Conservation (phyloP, 2,113 vertebrate genomes). For the Hippocampus comes region DNA sequence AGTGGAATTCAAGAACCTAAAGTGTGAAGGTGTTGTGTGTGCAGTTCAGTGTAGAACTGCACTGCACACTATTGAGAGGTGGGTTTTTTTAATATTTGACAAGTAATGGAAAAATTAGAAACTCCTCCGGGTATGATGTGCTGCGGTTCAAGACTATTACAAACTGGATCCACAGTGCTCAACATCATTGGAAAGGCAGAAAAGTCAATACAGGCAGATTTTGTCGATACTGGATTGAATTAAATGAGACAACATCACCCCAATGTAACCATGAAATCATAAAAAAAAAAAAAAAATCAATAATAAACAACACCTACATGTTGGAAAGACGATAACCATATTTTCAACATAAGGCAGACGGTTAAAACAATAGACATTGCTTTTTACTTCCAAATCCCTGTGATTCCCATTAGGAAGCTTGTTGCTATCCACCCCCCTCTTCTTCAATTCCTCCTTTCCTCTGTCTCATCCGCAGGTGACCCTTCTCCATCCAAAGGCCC, state of each 20-base stretch:
- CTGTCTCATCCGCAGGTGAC: constrained; percentile 28
- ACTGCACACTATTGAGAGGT: too few relatives aligned
- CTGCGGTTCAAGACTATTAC: too few relatives aligned
- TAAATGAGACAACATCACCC: neutral
- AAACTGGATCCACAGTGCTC: neutral
- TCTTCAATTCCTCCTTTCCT: constrained; percentile 1
- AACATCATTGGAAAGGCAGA: neutral
- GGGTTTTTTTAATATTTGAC: neutral
- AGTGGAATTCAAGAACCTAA: neutral
- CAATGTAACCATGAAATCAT: neutral
- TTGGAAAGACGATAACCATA: neutral
- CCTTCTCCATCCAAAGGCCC: constrained; percentile 7
- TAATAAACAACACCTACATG: neutral
- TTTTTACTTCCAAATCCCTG: neutral
- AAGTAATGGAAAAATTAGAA: neutral
- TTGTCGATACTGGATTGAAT: neutral
- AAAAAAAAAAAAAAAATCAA: neutral
- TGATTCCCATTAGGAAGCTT: neutral
- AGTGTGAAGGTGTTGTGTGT: neutral
- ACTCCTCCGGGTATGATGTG: too few relatives aligned
- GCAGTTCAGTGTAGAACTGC: too few relatives aligned
- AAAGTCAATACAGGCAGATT: neutral
- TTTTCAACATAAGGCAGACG: neutral
- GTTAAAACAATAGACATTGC: too few relatives aligned
- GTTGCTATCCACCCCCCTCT: neutral